Evolutionary conservation across 1,140 invertebrate genomes (phyloP).

Genomic region (Drosophila sechellia): DNA sequence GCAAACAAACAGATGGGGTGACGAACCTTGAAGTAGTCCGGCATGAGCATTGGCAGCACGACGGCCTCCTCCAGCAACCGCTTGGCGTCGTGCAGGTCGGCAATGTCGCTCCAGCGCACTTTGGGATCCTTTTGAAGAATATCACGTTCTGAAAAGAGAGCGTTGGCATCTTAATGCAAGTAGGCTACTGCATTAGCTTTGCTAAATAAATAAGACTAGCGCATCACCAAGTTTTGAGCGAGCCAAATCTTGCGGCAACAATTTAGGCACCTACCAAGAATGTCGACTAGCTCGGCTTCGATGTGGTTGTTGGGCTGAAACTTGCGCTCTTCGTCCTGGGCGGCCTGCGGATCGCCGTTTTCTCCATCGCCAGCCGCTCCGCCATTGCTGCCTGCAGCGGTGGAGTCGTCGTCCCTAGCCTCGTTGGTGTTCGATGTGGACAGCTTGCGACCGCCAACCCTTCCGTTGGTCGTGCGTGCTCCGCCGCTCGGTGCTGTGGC

Average conservation of each 20-base stretch:
- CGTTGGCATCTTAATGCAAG: too few species aligned
- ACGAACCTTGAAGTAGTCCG: conserved; percentile 97
- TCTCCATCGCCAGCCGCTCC: conserved; percentile 71
- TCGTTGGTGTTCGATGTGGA: conserved; percentile 67
- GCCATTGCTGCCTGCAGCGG: conserved; percentile 45
- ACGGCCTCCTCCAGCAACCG: conserved; percentile 98
- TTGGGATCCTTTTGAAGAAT: conserved; percentile 99
- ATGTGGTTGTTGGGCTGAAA: conserved; percentile 95
- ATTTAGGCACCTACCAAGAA: conserved; percentile 87
- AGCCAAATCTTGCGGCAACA: neutral
- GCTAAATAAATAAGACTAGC: too few species aligned
- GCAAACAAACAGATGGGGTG: conserved; percentile 6
- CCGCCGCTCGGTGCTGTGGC: conserved; percentile 39
- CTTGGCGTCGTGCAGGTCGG: conserved; percentile 98
- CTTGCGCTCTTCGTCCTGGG: conserved; percentile 89
- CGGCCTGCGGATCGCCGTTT: conserved; percentile 84
- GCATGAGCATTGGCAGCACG: conserved; percentile 98
- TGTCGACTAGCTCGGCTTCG: conserved; percentile 97
- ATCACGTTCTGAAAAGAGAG: conserved; percentile 90
- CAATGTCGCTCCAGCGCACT: conserved; percentile 98
- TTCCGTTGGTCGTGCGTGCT: conserved; percentile 53
- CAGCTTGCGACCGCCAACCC: conserved; percentile 59
- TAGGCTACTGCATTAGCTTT: too few species aligned
- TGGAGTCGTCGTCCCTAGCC: conserved; percentile 56
- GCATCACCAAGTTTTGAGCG: too few species aligned